Conservation (phyloP, 2,888 invertebrate genomes). For the Hanleya hanleyi region DNA sequence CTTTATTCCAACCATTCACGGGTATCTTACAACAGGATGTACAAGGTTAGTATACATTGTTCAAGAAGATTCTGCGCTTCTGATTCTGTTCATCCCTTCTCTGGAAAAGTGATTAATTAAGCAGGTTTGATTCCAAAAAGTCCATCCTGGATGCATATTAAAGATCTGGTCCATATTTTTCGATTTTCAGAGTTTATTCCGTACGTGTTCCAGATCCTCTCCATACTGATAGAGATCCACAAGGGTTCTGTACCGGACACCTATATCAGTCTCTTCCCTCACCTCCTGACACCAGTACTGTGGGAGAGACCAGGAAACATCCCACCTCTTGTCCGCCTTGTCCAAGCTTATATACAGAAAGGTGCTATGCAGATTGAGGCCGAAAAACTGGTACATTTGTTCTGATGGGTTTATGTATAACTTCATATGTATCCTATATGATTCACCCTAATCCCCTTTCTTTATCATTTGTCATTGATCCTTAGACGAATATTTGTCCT, state of each 20-base stretch:
- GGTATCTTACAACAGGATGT: constrained; percentile 95
- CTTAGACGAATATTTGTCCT: too few species aligned
- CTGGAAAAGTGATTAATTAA: too few species aligned
- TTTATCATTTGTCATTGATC: too few species aligned
- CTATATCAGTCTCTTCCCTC: constrained; percentile 92
- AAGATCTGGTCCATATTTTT: too few species aligned
- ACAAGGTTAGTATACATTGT: constrained; percentile 78
- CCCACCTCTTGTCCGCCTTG: constrained; percentile 91
- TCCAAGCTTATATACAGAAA: constrained; percentile 88
- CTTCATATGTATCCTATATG: too few species aligned
- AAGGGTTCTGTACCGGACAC: constrained; percentile 79
- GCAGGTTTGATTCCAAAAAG: too few species aligned
- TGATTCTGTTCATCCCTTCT: too few species aligned
- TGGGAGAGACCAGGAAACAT: constrained; percentile 97
- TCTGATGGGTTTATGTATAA: too few species aligned
- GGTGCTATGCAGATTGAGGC: constrained; percentile 80
- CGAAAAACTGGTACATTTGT: constrained; percentile 65
- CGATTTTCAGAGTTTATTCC: constrained; percentile 90
- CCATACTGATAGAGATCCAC: constrained; percentile 85
- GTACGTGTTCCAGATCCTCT: constrained; percentile 98
- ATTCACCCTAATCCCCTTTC: too few species aligned
- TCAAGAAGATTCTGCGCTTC: too few species aligned
- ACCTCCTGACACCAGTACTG: constrained; percentile 89
- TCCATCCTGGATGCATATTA: too few species aligned
- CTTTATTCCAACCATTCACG: constrained; percentile 96